These are phyloP conservation scores for Drosophila putrida DNA, from an alignment of 2,888 invertebrate genomes.

Conservation along the genomic window DNA sequence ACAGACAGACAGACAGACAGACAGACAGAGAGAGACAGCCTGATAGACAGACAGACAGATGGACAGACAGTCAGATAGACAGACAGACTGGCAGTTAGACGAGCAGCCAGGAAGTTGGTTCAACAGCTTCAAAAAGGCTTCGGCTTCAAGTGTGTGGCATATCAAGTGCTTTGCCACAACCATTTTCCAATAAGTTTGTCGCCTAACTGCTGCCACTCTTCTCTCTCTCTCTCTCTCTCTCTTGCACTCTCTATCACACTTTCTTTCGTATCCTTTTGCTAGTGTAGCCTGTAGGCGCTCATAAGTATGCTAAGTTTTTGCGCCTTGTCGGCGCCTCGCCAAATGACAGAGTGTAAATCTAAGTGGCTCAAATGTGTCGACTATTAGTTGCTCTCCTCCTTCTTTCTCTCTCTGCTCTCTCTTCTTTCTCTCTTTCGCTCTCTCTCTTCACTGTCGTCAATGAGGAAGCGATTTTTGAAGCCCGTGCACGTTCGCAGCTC, in stretches of 20 bases:
- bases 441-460: conserved; percentile 12
- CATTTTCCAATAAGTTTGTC: conserved; percentile 77
- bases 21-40: neutral
- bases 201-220: conserved; percentile 39
- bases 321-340: conserved; percentile 74
- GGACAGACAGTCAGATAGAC: conserved; percentile 4
- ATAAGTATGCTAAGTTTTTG: conserved; percentile 75
- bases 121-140: conserved; percentile 49
- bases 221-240: neutral
- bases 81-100: conserved; percentile 8
- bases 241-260: neutral
- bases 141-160: conserved; percentile 59
- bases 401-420: neutral
- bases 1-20: conserved; percentile 2
- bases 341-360: conserved; percentile 73
- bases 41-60: neutral
- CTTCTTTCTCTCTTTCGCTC: neutral
- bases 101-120: conserved; percentile 29
- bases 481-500: conserved; percentile 52
- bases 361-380: conserved; percentile 78
- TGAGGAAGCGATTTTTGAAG: conserved; percentile 75
- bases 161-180: conserved; percentile 71
- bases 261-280: neutral
- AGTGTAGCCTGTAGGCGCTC: conserved; percentile 52
- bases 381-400: conserved; percentile 57